Percentiles rank a stretch among this genome's conserved stretches.
These are phyloP conservation scores for Picus viridis DNA, from an alignment of 2,797 vertebrate genomes.

Conservation along the genomic window DNA sequence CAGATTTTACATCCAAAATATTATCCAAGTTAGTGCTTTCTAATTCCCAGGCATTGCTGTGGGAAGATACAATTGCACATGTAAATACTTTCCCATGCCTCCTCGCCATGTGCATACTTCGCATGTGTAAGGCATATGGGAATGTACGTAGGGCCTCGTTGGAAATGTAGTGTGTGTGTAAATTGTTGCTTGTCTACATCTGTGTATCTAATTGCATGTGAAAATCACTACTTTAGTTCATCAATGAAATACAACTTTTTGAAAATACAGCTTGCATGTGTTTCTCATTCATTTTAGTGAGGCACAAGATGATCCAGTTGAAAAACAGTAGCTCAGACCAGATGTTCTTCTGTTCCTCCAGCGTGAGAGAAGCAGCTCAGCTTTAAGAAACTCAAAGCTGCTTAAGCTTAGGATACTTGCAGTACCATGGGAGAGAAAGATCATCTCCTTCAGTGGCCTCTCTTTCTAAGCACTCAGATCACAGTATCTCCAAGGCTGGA, in stretches of 20 bases:
- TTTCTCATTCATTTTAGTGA: conserved; percentile 68
- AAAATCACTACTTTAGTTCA: conserved; percentile 69
- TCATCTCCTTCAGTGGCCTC: background rate
- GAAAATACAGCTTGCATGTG: conserved; percentile 43
- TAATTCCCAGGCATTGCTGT: conserved; percentile 72
- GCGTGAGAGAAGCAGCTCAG: conserved; percentile 64
- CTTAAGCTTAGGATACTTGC: conserved; percentile 1
- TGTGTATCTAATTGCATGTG: conserved; percentile 73
- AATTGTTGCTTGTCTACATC: conserved; percentile 71
- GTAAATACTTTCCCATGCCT: conserved; percentile 74
- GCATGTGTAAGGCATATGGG: conserved; percentile 62
- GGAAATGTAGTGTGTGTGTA: conserved; percentile 46
- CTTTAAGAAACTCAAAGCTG: conserved; percentile 23
- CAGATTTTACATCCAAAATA: conserved; percentile 68
- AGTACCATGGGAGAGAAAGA: conserved; percentile 26
- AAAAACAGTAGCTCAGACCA: conserved; percentile 78
- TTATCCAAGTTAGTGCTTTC: conserved; percentile 50
- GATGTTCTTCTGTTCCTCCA: conserved; percentile 68
- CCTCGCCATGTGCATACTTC: conserved; percentile 15
- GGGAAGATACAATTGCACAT: conserved; percentile 68
- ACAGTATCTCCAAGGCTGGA: no score
- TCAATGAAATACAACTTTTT: conserved; percentile 63
- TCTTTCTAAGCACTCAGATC: background rate
- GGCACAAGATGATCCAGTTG: conserved; percentile 69
- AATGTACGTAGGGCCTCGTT: conserved; percentile 13